These are phyloP conservation scores for Zhuqinia jingwanae DNA, from an alignment of 2,888 invertebrate species.

Conservation along the genomic window DNA sequence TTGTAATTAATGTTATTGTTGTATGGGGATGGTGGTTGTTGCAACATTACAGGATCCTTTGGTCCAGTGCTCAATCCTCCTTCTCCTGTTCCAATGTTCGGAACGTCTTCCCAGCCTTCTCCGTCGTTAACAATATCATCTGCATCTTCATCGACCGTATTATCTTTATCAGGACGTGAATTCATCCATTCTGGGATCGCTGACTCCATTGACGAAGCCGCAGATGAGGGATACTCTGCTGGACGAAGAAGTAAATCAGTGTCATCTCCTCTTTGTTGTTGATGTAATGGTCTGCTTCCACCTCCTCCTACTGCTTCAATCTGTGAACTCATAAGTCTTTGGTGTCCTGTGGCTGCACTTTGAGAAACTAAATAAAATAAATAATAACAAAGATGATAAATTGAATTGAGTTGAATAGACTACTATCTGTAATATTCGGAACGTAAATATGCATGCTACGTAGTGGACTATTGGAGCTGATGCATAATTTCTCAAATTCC, in stretches of 20 bases:
- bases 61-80: background rate
- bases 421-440: background rate
- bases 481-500: background rate
- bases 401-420: conserved; percentile 24
- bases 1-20: background rate
- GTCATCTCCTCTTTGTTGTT: conserved; percentile 11
- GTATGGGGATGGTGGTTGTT: conserved; percentile 11
- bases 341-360: conserved; percentile 66
- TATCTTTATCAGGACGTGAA: conserved; percentile 21
- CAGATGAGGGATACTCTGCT: conserved; percentile 37
- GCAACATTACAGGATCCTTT: conserved; percentile 1
- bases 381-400: background rate
- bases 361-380: conserved; percentile 57
- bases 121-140: conserved; percentile 29
- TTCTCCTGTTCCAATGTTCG: background rate
- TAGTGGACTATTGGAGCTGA: too few species aligned
- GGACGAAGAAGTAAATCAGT: conserved; percentile 32
- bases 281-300: conserved; percentile 17
- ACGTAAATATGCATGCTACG: background rate
- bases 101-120: conserved; percentile 7
- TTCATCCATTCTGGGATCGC: conserved; percentile 53
- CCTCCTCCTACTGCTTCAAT: conserved; percentile 21
- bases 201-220: conserved; percentile 20
- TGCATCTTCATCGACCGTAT: background rate
- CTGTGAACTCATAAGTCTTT: conserved; percentile 21